Evolutionary conservation across 2,888 invertebrate species (phyloP).

Genomic region (Sinelater perroti): DNA sequence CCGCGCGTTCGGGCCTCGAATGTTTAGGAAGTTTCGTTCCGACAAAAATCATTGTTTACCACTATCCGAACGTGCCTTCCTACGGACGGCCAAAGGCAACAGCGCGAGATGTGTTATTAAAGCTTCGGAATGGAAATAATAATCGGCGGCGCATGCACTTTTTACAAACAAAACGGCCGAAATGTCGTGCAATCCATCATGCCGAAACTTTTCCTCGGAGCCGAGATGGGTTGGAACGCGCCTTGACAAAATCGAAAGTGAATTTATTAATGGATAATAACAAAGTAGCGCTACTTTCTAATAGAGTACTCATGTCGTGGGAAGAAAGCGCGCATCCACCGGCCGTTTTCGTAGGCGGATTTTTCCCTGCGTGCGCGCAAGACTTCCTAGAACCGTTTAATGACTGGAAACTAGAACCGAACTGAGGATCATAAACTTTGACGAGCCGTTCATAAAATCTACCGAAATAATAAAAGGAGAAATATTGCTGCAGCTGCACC

Average conservation of each 20-base stretch:
- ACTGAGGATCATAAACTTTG: constrained; percentile 35
- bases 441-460: constrained; percentile 33
- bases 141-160: constrained; percentile 1
- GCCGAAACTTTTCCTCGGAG: constrained; percentile 14
- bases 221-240: neutral
- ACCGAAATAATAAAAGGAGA: constrained; percentile 35
- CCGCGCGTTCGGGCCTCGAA: constrained; percentile 11
- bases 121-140: constrained; percentile 14
- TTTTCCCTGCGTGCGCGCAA: constrained; percentile 15
- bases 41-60: constrained; percentile 13
- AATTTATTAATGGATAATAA: constrained; percentile 21
- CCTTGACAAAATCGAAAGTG: constrained; percentile 24
- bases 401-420: constrained; percentile 25
- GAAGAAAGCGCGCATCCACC: constrained; percentile 10
- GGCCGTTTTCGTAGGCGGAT: neutral
- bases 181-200: constrained; percentile 14
- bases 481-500: constrained; percentile 36
- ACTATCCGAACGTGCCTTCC: constrained; percentile 10
- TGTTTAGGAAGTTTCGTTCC: constrained; percentile 15
- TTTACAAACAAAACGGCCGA: constrained; percentile 20
- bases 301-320: constrained; percentile 12
- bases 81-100: constrained; percentile 13
- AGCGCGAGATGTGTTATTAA: constrained; percentile 14
- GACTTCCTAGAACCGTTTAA: constrained; percentile 29
- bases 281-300: constrained; percentile 17